Evolutionary conservation across 2,888 invertebrate genomes (phyloP).

Genomic region (Nysson spinosus): DNA sequence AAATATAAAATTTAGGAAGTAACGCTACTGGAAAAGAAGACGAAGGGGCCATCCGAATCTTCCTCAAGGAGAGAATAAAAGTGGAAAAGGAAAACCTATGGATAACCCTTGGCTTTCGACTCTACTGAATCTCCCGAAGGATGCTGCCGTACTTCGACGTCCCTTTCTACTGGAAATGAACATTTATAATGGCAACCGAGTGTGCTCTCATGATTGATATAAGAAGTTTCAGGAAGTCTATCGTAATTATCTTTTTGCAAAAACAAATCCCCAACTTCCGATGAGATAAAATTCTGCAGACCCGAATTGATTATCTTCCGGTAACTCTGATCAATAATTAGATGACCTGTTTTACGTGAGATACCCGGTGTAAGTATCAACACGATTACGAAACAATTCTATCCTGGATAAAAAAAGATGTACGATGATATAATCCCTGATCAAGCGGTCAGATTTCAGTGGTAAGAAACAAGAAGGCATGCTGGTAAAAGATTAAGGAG

Average conservation of each 20-base stretch:
- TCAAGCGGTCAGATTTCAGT: constrained; percentile 21
- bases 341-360: too few relatives aligned
- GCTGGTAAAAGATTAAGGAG: constrained; percentile 18
- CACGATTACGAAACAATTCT: background rate
- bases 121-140: constrained; percentile 12
- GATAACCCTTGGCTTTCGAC: constrained; percentile 34
- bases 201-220: constrained; percentile 20
- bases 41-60: background rate
- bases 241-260: constrained; percentile 10
- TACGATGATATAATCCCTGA: constrained; percentile 7
- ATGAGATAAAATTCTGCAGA: too few relatives aligned
- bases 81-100: constrained; percentile 7
- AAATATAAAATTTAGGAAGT: constrained; percentile 58
- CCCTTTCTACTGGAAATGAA: background rate
- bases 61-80: background rate
- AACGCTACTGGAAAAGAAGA: background rate
- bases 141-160: background rate
- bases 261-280: too few relatives aligned
- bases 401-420: background rate
- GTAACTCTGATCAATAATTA: too few relatives aligned
- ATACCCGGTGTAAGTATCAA: too few relatives aligned
- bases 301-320: too few relatives aligned
- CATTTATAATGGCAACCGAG: background rate
- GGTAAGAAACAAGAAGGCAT: constrained; percentile 31
- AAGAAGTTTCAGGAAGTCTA: constrained; percentile 30